Conservation (phyloP, 2,888 invertebrate species). For the Rhogogaster chlorosoma region DNA sequence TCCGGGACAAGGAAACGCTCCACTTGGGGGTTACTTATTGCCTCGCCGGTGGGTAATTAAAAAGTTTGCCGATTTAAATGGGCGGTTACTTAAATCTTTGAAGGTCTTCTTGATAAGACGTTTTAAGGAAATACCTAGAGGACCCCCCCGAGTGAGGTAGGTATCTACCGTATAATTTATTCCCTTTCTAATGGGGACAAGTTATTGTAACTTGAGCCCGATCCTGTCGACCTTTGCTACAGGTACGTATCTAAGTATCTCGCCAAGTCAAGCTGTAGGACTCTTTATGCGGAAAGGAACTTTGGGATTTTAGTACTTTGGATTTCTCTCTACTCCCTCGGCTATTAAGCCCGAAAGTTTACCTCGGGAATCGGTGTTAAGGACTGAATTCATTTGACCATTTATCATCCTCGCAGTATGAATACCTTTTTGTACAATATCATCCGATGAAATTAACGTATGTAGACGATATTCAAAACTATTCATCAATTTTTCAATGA, state of each 20-base stretch:
- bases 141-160: not conserved
- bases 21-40: constrained; percentile 43
- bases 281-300: constrained; percentile 25
- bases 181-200: constrained; percentile 40
- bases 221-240: constrained; percentile 33
- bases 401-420: not conserved
- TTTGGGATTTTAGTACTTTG: constrained; percentile 30
- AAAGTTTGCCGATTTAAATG: constrained; percentile 65
- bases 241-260: constrained; percentile 35
- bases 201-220: constrained; percentile 27
- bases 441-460: not conserved
- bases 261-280: constrained; percentile 1
- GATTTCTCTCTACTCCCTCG: constrained; percentile 10
- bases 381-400: constrained; percentile 15
- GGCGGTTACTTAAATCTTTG: constrained; percentile 49
- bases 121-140: constrained; percentile 5
- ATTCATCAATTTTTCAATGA: not conserved
- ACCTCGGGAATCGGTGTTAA: constrained; percentile 8
- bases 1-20: constrained; percentile 26
- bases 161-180: constrained; percentile 43
- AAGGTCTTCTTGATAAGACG: constrained; percentile 48
- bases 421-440: not conserved
- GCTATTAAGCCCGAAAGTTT: constrained; percentile 19
- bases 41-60: constrained; percentile 62
- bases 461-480: not conserved